A percentile compares a stretch with the other conserved stretches of the same genome.
Conservation (phyloP, 2,797 vertebrate species). For the Astyanax mexicanus region DNA sequence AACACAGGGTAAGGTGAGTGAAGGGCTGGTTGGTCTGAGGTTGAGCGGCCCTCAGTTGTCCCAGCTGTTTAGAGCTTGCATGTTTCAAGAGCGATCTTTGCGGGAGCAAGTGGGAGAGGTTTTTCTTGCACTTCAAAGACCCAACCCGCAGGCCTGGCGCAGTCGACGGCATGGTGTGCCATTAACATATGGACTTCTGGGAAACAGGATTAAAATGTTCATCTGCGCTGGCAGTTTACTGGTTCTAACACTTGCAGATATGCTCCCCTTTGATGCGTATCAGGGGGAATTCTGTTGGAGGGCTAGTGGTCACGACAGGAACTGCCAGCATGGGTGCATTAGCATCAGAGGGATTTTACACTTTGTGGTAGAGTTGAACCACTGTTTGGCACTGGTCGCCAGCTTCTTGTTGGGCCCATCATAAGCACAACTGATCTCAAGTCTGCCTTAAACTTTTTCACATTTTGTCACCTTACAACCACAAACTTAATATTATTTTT, state of each 20-base stretch:
- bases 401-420: not conserved
- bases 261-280: slow-evolving; percentile 8
- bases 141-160: slow-evolving; percentile 22
- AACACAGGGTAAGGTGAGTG: slow-evolving; percentile 25
- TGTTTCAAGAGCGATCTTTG: slow-evolving; percentile 25
- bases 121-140: slow-evolving; percentile 48
- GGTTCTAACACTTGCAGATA: slow-evolving; percentile 23
- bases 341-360: not conserved
- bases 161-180: slow-evolving; percentile 34
- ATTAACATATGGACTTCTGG: slow-evolving; percentile 50
- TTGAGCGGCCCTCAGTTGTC: slow-evolving; percentile 20
- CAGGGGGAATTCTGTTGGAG: not conserved
- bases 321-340: not conserved
- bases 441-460: no score
- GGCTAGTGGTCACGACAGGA: slow-evolving; percentile 8
- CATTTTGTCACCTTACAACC: no score
- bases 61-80: slow-evolving; percentile 47
- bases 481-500: no score
- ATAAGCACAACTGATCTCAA: not conserved
- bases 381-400: not conserved
- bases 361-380: not conserved
- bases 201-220: slow-evolving; percentile 48
- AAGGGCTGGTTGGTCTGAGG: slow-evolving; percentile 15
- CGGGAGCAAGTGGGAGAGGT: slow-evolving; percentile 10
- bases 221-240: slow-evolving; percentile 42